Evolutionary conservation across 2,888 invertebrate genomes (phyloP).

Genomic region (Scaptomyza polygonia): DNA sequence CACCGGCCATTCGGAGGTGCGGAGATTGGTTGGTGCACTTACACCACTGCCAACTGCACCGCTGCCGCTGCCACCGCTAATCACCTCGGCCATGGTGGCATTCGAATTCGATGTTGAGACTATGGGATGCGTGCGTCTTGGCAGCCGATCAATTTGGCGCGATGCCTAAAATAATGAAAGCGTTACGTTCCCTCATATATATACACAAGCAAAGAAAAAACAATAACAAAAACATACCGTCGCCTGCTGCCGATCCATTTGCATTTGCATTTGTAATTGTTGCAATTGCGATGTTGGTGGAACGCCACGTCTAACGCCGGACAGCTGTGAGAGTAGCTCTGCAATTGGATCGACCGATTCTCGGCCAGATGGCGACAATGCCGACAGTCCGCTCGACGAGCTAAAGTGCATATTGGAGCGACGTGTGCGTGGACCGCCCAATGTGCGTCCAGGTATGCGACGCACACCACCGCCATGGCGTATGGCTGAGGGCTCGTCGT

Average conservation of each 20-base stretch:
- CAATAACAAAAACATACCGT: constrained; percentile 83
- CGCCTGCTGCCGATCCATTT: constrained; percentile 95
- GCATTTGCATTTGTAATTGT: constrained; percentile 97
- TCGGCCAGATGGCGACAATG: constrained; percentile 93
- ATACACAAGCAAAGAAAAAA: constrained; percentile 4
- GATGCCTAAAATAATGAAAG: constrained; percentile 87
- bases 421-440: constrained; percentile 90
- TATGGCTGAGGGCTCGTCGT: constrained; percentile 95
- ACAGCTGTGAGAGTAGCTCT: constrained; percentile 96
- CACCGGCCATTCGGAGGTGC: constrained; percentile 83
- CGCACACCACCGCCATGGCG: constrained; percentile 89
- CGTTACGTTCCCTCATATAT: constrained; percentile 27
- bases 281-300: constrained; percentile 92
- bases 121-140: constrained; percentile 90
- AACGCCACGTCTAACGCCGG: constrained; percentile 91
- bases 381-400: constrained; percentile 93
- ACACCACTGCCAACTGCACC: constrained; percentile 65
- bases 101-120: constrained; percentile 87
- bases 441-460: constrained; percentile 92
- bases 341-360: constrained; percentile 98
- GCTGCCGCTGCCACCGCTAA: constrained; percentile 82
- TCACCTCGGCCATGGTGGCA: constrained; percentile 85
- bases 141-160: constrained; percentile 94
- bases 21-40: constrained; percentile 68
- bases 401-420: constrained; percentile 98